phyloP scores from a whole-genome alignment of 2,888 invertebrate genomes.

The Quadroppia sp. region DNA sequence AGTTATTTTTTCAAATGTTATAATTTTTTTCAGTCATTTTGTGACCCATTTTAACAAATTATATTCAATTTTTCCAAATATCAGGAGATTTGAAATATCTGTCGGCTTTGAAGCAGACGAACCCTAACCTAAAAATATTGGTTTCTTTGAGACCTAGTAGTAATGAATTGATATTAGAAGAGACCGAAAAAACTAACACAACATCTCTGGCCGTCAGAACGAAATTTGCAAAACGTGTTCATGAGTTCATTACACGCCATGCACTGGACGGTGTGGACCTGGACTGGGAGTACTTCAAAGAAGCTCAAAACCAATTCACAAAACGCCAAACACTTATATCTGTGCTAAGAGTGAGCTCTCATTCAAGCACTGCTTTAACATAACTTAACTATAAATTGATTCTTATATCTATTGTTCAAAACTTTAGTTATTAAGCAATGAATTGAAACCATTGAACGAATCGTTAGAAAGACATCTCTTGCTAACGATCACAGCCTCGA shows the following conservation, averaged over 20 bases:
- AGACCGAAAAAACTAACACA: slow-evolving; percentile 22
- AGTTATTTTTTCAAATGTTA: background rate
- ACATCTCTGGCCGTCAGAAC: background rate
- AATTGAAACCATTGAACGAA: slow-evolving; percentile 25
- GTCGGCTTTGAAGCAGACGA: slow-evolving; percentile 33
- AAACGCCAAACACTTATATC: slow-evolving; percentile 35
- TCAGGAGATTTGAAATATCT: slow-evolving; percentile 43
- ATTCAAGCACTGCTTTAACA: background rate
- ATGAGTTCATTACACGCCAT: slow-evolving; percentile 43
- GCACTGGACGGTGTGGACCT: slow-evolving; percentile 43
- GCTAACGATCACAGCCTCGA: slow-evolving; percentile 41
- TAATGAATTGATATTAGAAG: slow-evolving; percentile 30
- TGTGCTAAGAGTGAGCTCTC: slow-evolving; percentile 25
- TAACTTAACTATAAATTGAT: background rate
- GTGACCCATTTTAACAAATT: slow-evolving; percentile 2
- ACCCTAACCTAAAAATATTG: slow-evolving; percentile 42
- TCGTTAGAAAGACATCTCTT: slow-evolving; percentile 1
- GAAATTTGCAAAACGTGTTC: slow-evolving; percentile 41
- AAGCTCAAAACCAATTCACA: slow-evolving; percentile 18
- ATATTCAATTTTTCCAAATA: slow-evolving; percentile 7
- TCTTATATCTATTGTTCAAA: background rate
- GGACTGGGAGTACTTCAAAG: slow-evolving; percentile 43
- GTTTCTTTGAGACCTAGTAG: slow-evolving; percentile 42
- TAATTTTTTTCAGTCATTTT: slow-evolving; percentile 5
- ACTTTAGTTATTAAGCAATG: background rate